Evolutionary conservation across 2,113 vertebrate genomes (phyloP).

Genomic region (Cisticola juncidis): DNA sequence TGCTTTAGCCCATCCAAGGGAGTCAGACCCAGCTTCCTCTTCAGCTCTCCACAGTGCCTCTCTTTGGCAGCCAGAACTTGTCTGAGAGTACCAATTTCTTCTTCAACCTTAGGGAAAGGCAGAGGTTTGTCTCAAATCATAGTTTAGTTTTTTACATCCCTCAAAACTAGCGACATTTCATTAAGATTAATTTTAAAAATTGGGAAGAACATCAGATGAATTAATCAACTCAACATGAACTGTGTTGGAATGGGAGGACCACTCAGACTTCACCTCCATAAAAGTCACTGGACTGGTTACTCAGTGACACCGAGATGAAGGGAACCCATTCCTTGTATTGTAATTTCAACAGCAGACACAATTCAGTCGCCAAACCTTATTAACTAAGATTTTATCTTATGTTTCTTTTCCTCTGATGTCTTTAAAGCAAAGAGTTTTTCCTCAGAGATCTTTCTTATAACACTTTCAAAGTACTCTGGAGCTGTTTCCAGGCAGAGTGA

Average conservation of each 20-base stretch:
- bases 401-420: not conserved
- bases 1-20: constrained; percentile 87
- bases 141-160: not conserved
- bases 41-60: constrained; percentile 87
- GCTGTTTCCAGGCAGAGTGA: not conserved
- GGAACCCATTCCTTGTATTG: not conserved
- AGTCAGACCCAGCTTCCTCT: constrained; percentile 90
- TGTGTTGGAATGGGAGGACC: not conserved
- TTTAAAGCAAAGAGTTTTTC: not conserved
- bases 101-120: constrained; percentile 84
- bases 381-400: not conserved
- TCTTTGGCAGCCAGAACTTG: constrained; percentile 96
- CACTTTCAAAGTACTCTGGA: not conserved
- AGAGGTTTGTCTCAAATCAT: not conserved
- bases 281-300: not conserved
- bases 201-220: accelerated
- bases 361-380: not conserved
- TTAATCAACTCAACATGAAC: accelerated
- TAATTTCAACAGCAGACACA: not conserved
- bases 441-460: not conserved
- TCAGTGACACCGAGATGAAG: not conserved
- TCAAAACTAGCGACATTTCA: accelerated
- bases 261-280: not conserved
- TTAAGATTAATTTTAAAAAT: accelerated
- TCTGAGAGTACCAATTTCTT: constrained; percentile 92